Evolutionary conservation across 1,140 invertebrate genomes (phyloP).

Genomic region (Tetramorium simillimum): DNA sequence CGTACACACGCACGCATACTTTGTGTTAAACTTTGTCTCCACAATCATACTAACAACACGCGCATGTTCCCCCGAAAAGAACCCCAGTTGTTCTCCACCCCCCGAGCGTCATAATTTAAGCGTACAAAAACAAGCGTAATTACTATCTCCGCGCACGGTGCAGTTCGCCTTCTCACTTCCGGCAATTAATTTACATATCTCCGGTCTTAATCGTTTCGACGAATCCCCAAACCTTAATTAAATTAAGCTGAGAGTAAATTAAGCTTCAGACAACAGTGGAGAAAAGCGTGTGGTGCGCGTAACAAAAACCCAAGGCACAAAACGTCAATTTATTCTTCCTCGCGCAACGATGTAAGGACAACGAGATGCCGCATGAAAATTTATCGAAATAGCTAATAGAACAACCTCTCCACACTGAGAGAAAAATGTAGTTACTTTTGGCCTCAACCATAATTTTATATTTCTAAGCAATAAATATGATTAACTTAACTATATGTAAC

Average conservation of each 20-base stretch:
- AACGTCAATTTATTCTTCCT: neutral
- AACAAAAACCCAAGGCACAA: slow-evolving; percentile 24
- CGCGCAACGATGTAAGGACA: neutral
- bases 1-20: neutral
- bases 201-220: slow-evolving; percentile 29
- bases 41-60: slow-evolving; percentile 29
- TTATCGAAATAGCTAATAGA: neutral
- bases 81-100: neutral
- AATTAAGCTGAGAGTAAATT: slow-evolving; percentile 59
- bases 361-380: neutral
- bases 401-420: neutral
- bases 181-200: slow-evolving; percentile 53
- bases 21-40: slow-evolving; percentile 28
- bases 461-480: no score
- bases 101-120: slow-evolving; percentile 19
- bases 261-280: slow-evolving; percentile 53
- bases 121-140: slow-evolving; percentile 36
- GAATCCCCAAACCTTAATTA: slow-evolving; percentile 44
- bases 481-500: no score
- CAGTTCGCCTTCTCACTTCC: slow-evolving; percentile 3
- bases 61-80: neutral
- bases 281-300: neutral
- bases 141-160: neutral
- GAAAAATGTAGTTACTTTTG: no score
- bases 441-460: no score